Percentiles rank a stretch among this genome's conserved stretches.
Conservation (phyloP, 2,888 invertebrate genomes). For the Scaptomyza parva region DNA sequence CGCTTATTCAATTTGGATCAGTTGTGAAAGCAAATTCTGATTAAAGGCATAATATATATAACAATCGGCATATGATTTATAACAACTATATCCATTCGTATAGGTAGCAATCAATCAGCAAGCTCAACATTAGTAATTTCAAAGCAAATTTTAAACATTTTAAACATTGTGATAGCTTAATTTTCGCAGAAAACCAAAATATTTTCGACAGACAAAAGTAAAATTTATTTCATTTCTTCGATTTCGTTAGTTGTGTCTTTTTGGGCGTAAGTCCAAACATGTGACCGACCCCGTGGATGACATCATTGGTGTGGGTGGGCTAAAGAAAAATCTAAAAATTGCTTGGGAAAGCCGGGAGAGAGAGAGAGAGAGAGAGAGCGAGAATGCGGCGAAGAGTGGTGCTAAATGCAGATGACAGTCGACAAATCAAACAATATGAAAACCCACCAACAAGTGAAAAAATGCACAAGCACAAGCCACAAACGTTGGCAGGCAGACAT, state of each 20-base stretch:
- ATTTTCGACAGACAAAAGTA: background rate
- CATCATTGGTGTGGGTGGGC: slow-evolving; percentile 64
- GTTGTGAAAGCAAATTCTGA: too few species aligned
- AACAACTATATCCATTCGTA: background rate
- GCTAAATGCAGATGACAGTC: slow-evolving; percentile 33
- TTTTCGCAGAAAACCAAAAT: slow-evolving; percentile 3
- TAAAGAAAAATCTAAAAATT: slow-evolving; percentile 21
- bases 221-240: background rate
- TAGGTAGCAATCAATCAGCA: slow-evolving; percentile 13
- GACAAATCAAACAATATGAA: slow-evolving; percentile 20
- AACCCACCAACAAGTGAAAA: slow-evolving; percentile 22
- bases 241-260: slow-evolving; percentile 34
- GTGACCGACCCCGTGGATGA: slow-evolving; percentile 67
- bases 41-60: background rate
- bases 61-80: background rate
- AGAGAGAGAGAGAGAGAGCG: background rate
- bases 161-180: slow-evolving; percentile 6
- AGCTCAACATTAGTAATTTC: background rate
- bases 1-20: too few species aligned
- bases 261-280: slow-evolving; percentile 66
- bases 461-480: slow-evolving; percentile 9
- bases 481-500: slow-evolving; percentile 52
- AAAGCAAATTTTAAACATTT: slow-evolving; percentile 6
- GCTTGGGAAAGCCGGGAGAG: background rate
- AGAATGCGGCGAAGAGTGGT: slow-evolving; percentile 3